Conservation (phyloP, 2,888 invertebrate species). For the Pammene aurita region DNA sequence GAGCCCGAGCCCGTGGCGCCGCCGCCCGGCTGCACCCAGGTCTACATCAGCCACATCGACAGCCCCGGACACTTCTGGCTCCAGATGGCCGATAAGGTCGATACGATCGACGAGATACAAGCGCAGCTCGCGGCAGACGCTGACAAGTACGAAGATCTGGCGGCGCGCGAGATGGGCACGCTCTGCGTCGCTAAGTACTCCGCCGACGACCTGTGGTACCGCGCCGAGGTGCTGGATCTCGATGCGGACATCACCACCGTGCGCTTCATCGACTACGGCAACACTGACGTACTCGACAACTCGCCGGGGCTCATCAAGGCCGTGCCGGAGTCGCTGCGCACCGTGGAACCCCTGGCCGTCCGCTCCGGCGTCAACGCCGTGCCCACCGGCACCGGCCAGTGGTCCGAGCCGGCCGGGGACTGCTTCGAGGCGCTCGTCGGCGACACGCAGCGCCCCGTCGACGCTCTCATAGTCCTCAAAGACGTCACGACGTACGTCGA, state of each 20-base stretch:
- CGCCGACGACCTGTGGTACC: slow-evolving; percentile 94
- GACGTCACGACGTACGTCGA: slow-evolving; percentile 86
- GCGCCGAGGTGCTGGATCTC: slow-evolving; percentile 93
- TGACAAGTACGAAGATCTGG: slow-evolving; percentile 77
- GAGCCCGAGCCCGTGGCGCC: slow-evolving; percentile 59
- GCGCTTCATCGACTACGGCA: slow-evolving; percentile 90
- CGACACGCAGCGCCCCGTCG: slow-evolving; percentile 75
- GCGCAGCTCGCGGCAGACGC: slow-evolving; percentile 85
- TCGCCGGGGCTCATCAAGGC: slow-evolving; percentile 84
- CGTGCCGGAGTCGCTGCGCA: slow-evolving; percentile 83
- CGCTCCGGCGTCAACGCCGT: slow-evolving; percentile 87
- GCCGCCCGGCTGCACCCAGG: slow-evolving; percentile 72
- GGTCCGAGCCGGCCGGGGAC: slow-evolving; percentile 85
- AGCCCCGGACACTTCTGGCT: slow-evolving; percentile 90
- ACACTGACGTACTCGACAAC: slow-evolving; percentile 88
- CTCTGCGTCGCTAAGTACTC: slow-evolving; percentile 91
- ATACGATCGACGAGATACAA: slow-evolving; percentile 84
- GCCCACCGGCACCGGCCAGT: slow-evolving; percentile 85
- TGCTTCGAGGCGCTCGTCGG: slow-evolving; percentile 80
- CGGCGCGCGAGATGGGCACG: slow-evolving; percentile 84
- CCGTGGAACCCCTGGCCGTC: slow-evolving; percentile 82
- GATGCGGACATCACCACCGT: slow-evolving; percentile 89
- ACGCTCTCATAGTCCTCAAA: slow-evolving; percentile 82
- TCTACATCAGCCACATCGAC: slow-evolving; percentile 88
- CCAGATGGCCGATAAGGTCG: slow-evolving; percentile 84